Evolutionary conservation across 2,797 vertebrate species (phyloP).

Genomic region (Intellagama lesueurii): DNA sequence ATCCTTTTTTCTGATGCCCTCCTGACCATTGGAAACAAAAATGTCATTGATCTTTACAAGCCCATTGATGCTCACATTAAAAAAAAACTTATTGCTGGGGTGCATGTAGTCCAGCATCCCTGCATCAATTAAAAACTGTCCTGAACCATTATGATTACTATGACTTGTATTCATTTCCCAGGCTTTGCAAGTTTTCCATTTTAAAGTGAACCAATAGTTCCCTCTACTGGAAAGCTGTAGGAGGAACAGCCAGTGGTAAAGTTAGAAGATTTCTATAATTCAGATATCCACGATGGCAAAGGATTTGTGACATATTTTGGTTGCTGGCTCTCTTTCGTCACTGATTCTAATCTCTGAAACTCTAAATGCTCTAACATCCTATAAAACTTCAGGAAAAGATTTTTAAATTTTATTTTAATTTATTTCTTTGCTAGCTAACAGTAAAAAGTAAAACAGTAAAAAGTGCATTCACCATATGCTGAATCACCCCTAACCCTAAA

Average conservation of each 20-base stretch:
- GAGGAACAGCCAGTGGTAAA: background rate
- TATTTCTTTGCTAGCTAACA: no score
- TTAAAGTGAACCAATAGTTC: conserved; percentile 14
- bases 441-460: no score
- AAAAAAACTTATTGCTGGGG: no score
- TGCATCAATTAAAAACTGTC: background rate
- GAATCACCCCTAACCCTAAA: no score
- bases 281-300: background rate
- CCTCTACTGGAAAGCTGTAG: conserved; percentile 19
- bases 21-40: no score
- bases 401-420: no score
- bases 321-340: background rate
- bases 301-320: background rate
- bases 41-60: no score
- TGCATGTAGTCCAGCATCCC: background rate
- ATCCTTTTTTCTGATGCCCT: no score
- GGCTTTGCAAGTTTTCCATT: background rate
- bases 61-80: no score
- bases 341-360: background rate
- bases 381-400: no score
- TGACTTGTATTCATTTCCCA: background rate
- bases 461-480: no score
- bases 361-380: no score
- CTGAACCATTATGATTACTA: background rate
- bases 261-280: background rate